A percentile compares a stretch with the other conserved stretches of the same genome.
phyloP scores from a whole-genome alignment of 2,113 vertebrate genomes.

The Apteryx mantelli region DNA sequence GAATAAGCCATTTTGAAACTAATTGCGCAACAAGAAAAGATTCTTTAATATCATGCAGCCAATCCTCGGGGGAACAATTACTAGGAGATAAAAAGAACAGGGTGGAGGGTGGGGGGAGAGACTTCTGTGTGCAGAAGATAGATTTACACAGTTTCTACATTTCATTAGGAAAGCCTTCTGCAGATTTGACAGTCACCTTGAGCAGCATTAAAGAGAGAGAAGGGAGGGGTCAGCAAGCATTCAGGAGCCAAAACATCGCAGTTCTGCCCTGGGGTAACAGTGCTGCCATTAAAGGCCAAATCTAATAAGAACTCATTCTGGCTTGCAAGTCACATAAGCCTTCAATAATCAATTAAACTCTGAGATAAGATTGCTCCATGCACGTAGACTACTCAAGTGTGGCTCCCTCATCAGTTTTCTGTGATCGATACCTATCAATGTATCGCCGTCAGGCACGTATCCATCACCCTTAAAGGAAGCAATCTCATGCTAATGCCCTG shows the following conservation, averaged over 20 bases:
- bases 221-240: slow-evolving; percentile 24
- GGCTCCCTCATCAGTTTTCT: background rate
- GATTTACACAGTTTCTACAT: slow-evolving; percentile 18
- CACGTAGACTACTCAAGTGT: background rate
- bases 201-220: slow-evolving; percentile 29
- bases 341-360: slow-evolving; percentile 26
- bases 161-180: slow-evolving; percentile 55
- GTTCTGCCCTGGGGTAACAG: slow-evolving; percentile 19
- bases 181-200: slow-evolving; percentile 71
- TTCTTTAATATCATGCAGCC: slow-evolving; percentile 25
- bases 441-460: background rate
- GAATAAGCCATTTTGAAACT: slow-evolving; percentile 13
- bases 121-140: background rate
- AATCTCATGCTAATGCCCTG: background rate
- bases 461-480: background rate
- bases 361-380: background rate
- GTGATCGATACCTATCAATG: background rate
- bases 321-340: background rate
- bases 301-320: background rate
- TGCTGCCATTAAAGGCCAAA: background rate
- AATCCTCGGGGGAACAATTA: slow-evolving; percentile 67
- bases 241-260: background rate
- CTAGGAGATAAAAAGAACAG: slow-evolving; percentile 48
- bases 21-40: slow-evolving; percentile 35
- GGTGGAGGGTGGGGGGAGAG: background rate